Conservation (phyloP, 2,797 vertebrate species). For the Phoeniculus purpureus region DNA sequence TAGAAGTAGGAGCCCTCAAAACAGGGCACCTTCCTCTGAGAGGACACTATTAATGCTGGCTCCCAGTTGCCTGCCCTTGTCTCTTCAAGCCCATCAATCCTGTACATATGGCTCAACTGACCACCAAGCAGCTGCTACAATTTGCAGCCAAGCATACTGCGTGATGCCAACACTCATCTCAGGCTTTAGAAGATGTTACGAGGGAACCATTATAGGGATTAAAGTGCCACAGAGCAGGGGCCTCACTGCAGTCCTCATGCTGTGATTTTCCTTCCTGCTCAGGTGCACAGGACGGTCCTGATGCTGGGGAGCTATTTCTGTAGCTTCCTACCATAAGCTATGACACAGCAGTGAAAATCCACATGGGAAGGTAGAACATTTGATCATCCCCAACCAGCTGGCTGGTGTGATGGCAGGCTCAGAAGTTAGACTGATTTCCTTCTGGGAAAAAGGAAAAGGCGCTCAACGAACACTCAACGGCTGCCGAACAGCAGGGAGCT, state of each 20-base stretch:
- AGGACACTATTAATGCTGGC: neutral
- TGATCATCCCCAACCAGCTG: neutral
- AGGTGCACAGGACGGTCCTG: neutral
- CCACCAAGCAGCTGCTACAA: neutral
- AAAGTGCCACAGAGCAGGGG: neutral
- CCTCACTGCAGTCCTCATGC: neutral
- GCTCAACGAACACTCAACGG: neutral
- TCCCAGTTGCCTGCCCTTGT: neutral
- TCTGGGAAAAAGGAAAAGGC: neutral
- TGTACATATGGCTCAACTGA: neutral
- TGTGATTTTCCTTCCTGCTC: neutral
- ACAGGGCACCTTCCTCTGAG: neutral
- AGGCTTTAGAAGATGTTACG: neutral
- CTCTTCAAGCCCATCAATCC: neutral
- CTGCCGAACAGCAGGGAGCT: constrained; percentile 36
- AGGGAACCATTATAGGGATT: neutral
- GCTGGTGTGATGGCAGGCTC: neutral
- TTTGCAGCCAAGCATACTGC: neutral
- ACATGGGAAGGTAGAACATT: constrained; percentile 4
- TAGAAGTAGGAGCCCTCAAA: neutral
- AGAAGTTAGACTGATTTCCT: neutral
- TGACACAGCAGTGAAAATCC: constrained; percentile 9
- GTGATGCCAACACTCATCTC: neutral
- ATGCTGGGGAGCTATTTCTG: neutral
- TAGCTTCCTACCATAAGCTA: neutral